Conservation (phyloP, 2,888 invertebrate species). For the Diabrotica balteata region DNA sequence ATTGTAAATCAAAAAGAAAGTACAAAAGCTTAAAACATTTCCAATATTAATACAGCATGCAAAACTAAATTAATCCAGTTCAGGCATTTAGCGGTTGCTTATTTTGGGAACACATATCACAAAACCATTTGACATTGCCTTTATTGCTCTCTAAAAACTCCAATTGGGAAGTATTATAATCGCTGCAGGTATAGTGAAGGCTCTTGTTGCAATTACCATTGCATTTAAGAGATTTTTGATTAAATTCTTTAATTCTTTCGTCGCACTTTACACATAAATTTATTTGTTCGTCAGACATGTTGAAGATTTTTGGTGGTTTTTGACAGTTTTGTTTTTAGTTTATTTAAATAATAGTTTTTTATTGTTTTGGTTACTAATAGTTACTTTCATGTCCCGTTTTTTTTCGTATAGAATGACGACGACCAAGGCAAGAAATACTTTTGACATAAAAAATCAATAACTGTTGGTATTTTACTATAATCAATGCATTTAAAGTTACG, state of each 20-base stretch:
- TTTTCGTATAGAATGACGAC: too few species aligned
- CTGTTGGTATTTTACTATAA: too few species aligned
- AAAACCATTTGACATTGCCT: constrained; percentile 47
- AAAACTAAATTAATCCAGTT: neutral
- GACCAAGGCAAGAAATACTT: too few species aligned
- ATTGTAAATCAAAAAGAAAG: too few species aligned
- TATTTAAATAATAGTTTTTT: neutral
- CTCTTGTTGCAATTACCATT: constrained; percentile 43
- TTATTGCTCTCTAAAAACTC: constrained; percentile 45
- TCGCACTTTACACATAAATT: constrained; percentile 49
- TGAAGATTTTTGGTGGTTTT: neutral
- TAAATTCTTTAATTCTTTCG: constrained; percentile 36
- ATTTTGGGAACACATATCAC: constrained; percentile 41
- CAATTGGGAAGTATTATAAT: constrained; percentile 43
- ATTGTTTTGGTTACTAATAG: neutral
- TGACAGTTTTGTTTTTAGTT: neutral
- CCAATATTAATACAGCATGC: neutral
- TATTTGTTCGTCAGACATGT: constrained; percentile 43
- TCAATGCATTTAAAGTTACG: too few species aligned
- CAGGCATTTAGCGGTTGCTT: neutral
- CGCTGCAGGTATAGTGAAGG: constrained; percentile 46
- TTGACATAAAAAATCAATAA: too few species aligned
- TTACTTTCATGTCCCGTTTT: too few species aligned
- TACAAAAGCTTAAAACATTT: neutral
- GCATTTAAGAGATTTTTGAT: constrained; percentile 44